Base-by-base conservation (phyloP, 2,113 vertebrate species). In the Erpornis zantholeuca region DNA sequence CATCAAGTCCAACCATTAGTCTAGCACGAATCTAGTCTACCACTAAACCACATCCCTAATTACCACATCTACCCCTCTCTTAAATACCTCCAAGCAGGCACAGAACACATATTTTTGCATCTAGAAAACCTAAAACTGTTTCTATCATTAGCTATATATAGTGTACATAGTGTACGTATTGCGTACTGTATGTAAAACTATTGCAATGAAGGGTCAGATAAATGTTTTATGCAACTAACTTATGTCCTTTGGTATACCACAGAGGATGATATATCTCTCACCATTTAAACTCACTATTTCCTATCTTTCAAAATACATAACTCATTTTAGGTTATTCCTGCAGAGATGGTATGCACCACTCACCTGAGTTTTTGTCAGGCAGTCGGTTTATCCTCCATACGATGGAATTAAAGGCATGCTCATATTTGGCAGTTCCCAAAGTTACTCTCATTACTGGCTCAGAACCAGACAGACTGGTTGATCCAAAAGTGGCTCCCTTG, bases 391-490 rank as follows among this genome's bases (percentile, higher is more conserved):
- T 98, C 93, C 98, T 98, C 99, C 99, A 99, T 42, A 99, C 99
- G 7, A 99, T 98, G 86, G 99, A 95, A 86, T 97, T 98, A 97
- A 99, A 99, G 92, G 99, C 98, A 47, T 99, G 98, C 42, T 99
- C 99, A 0, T 99, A 99, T 96, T 99, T 99, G 82, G 99, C 99
- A 29, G 98, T 98, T 90, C 99, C 99, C 94, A 99, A 88, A 65
- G 99, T 99, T n/a, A 99, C 98, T 96, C 98, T 98, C 99, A 99
- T 99, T 70, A 98, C 98, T 23, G 98, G 99, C 92, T 99, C 99
- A n/a, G 98, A 98, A 88, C 99, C 98, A 72, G 98, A 99, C 20
- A 97, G 31, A 52, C 98, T 97, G 8, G 97, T 47, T 12, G 98
- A 98, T 93, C 98, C 98, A 90, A 99, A 99, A 94, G 98, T 98